A percentile compares a stretch with the other conserved stretches of the same genome.
Conservation (phyloP, 2,888 invertebrate species). For the Drosophila setosimentum region DNA sequence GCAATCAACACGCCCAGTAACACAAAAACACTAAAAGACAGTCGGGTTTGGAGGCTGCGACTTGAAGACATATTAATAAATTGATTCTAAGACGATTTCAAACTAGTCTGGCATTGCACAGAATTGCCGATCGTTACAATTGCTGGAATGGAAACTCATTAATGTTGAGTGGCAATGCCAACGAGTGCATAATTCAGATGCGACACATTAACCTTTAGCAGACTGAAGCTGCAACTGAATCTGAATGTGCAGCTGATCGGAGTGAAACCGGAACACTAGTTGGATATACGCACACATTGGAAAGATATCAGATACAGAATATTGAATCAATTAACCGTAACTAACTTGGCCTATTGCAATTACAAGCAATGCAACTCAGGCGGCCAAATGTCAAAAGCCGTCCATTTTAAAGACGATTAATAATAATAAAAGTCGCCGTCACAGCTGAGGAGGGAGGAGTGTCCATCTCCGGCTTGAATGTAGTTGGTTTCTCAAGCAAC, state of each 20-base stretch:
- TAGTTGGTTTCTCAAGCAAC: slow-evolving; percentile 32
- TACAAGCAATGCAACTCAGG: slow-evolving; percentile 38
- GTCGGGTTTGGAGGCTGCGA: neutral
- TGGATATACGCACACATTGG: slow-evolving; percentile 55
- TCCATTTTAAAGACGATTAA: slow-evolving; percentile 44
- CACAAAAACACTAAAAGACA: slow-evolving; percentile 13
- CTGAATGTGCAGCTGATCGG: slow-evolving; percentile 8
- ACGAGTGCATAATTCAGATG: slow-evolving; percentile 67
- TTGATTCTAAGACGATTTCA: slow-evolving; percentile 41
- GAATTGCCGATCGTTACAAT: slow-evolving; percentile 17
- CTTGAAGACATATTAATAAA: slow-evolving; percentile 42
- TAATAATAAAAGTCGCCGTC: slow-evolving; percentile 24
- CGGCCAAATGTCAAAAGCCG: slow-evolving; percentile 50
- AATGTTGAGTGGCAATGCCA: slow-evolving; percentile 63
- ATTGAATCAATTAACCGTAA: slow-evolving; percentile 62
- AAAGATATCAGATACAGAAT: slow-evolving; percentile 3
- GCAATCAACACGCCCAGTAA: slow-evolving; percentile 62
- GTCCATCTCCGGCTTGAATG: slow-evolving; percentile 38
- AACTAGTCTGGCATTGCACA: slow-evolving; percentile 29
- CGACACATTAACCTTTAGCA: slow-evolving; percentile 75
- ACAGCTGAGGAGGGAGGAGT: slow-evolving; percentile 53
- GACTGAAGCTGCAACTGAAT: slow-evolving; percentile 11
- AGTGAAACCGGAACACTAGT: slow-evolving; percentile 53
- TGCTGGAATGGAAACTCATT: slow-evolving; percentile 62
- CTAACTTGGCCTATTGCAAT: slow-evolving; percentile 49